phyloP scores from a whole-genome alignment of 2,888 invertebrate genomes.

The Muschampia plurimacula region DNA sequence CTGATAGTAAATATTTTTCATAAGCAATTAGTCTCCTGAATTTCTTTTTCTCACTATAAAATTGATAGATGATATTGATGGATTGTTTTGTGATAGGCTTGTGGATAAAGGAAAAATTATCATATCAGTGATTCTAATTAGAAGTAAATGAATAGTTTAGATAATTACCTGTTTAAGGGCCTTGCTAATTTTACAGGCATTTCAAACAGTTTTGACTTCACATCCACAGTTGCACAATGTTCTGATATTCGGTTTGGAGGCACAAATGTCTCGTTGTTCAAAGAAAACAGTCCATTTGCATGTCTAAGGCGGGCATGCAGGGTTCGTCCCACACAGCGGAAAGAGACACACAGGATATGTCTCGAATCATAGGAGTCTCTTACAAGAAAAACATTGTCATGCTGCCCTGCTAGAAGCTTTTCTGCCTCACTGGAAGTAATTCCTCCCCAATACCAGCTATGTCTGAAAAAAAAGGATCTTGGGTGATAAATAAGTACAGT shows the following conservation, averaged over 20 bases:
- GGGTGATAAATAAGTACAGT: neutral
- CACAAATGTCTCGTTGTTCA: constrained; percentile 85
- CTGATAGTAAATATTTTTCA: no score
- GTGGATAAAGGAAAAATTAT: no score
- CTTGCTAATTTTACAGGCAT: constrained; percentile 81
- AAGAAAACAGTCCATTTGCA: constrained; percentile 88
- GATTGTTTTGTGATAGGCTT: no score
- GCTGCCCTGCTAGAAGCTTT: constrained; percentile 87
- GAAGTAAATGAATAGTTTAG: neutral
- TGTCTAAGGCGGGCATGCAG: constrained; percentile 90
- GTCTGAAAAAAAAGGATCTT: constrained; percentile 63
- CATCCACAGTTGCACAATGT: constrained; percentile 80
- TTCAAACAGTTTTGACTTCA: constrained; percentile 77
- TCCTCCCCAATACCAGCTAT: constrained; percentile 92
- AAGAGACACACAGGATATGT: constrained; percentile 90
- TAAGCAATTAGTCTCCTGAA: no score
- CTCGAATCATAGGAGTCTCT: constrained; percentile 89
- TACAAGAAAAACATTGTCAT: constrained; percentile 91
- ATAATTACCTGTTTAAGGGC: constrained; percentile 74
- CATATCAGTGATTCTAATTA: neutral
- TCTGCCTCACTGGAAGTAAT: constrained; percentile 90
- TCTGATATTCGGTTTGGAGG: constrained; percentile 80
- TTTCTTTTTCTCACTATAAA: no score
- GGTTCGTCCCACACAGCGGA: constrained; percentile 89
- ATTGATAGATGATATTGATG: no score